Evolutionary conservation across 2,797 vertebrate species (phyloP).

Genomic region (Characodon lateralis): DNA sequence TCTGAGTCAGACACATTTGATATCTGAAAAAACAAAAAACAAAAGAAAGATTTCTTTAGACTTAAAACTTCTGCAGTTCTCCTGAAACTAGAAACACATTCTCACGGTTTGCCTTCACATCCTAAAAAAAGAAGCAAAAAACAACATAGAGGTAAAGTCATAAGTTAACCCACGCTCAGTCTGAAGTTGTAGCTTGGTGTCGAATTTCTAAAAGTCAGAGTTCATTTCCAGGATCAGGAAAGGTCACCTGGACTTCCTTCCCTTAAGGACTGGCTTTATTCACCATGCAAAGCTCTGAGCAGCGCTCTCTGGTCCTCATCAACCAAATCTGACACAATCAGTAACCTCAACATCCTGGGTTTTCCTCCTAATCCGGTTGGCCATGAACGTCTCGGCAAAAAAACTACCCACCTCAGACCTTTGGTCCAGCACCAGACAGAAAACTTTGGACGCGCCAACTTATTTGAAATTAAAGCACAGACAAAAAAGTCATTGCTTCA

Average conservation of each 20-base stretch:
- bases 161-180: conserved; percentile 35
- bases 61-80: conserved; percentile 26
- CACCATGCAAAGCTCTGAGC: conserved; percentile 25
- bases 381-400: conserved; percentile 34
- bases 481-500: background rate
- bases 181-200: conserved; percentile 45
- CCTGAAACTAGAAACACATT: conserved; percentile 19
- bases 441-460: background rate
- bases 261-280: conserved; percentile 58
- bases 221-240: conserved; percentile 69
- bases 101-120: background rate
- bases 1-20: conserved; percentile 88
- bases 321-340: conserved; percentile 52
- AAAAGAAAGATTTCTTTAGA: conserved; percentile 21
- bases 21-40: conserved; percentile 78
- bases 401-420: conserved; percentile 20
- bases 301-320: conserved; percentile 64
- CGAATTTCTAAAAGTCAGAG: conserved; percentile 69
- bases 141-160: background rate
- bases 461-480: background rate
- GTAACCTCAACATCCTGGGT: conserved; percentile 43
- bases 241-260: conserved; percentile 72
- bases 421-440: background rate
- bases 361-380: conserved; percentile 41
- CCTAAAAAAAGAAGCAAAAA: background rate